phyloP scores from a whole-genome alignment of 2,888 invertebrate genomes.

The Tenodera sinensis region DNA sequence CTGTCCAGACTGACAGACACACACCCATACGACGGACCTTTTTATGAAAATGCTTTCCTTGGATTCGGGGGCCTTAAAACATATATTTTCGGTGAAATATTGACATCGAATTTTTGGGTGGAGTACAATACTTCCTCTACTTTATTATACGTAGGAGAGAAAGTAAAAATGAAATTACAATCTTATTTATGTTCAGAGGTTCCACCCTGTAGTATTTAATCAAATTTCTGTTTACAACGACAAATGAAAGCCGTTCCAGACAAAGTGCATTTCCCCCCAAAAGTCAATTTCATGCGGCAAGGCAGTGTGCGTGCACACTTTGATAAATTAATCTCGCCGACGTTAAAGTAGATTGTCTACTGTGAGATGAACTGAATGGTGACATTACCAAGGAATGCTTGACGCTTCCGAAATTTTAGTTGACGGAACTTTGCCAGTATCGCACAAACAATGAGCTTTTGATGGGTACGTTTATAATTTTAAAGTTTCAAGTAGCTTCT shows the following conservation, averaged over 20 bases:
- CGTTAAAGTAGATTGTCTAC: neutral
- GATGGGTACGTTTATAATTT: neutral
- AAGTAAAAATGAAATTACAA: no score
- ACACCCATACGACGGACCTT: no score
- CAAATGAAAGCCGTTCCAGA: neutral
- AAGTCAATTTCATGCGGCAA: neutral
- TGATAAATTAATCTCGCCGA: neutral
- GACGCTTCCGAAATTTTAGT: neutral
- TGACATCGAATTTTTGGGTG: no score
- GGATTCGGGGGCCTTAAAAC: no score
- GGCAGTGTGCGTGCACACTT: neutral
- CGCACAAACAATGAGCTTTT: neutral
- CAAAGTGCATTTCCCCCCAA: neutral
- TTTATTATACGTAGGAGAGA: no score
- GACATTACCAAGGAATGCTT: neutral
- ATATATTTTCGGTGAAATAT: no score
- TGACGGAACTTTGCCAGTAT: neutral
- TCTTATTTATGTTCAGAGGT: no score
- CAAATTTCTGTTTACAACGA: neutral
- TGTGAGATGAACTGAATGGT: neutral
- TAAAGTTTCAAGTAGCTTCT: neutral
- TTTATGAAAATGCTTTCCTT: no score
- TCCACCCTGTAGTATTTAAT: neutral
- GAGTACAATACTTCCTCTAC: no score
- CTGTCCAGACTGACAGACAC: no score